Conservation (phyloP, 2,888 invertebrate species). For the Perizoma flavofasciatum region DNA sequence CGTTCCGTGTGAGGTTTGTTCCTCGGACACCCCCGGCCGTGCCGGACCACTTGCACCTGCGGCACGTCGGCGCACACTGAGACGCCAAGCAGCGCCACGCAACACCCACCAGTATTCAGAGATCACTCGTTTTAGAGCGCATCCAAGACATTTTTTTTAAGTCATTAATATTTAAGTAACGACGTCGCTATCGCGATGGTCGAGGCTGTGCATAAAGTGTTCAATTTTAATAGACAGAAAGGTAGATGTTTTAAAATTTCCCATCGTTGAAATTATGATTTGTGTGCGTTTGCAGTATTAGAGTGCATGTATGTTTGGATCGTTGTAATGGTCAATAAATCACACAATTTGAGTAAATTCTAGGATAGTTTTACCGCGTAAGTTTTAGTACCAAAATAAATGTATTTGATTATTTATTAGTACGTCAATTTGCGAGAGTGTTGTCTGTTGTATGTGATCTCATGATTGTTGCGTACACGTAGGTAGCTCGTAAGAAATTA, state of each 20-base stretch:
- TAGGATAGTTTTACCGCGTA: constrained; percentile 57
- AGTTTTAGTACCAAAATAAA: constrained; percentile 77
- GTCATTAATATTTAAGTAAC: constrained; percentile 69
- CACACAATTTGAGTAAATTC: constrained; percentile 55
- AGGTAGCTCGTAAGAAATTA: constrained; percentile 53
- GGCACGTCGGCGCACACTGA: constrained; percentile 74
- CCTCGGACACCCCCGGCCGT: constrained; percentile 69
- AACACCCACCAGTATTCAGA: constrained; percentile 80
- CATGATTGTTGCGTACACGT: constrained; percentile 65
- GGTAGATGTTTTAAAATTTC: constrained; percentile 70
- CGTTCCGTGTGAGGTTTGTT: constrained; percentile 89
- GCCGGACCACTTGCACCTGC: constrained; percentile 67
- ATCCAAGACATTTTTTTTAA: constrained; percentile 78
- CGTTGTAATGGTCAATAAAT: constrained; percentile 59
- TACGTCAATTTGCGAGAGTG: constrained; percentile 64
- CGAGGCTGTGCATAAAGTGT: constrained; percentile 83
- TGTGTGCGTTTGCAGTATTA: constrained; percentile 74
- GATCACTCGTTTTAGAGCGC: constrained; percentile 84
- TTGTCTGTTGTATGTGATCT: constrained; percentile 76
- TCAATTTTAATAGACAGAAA: constrained; percentile 73
- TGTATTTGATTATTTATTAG: constrained; percentile 81
- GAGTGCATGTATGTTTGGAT: constrained; percentile 55
- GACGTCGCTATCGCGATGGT: constrained; percentile 69
- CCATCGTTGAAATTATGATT: constrained; percentile 78
- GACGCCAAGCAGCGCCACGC: constrained; percentile 26